These are phyloP conservation scores for Halesus radiatus DNA, from an alignment of 1,140 invertebrate species.

Conservation along the genomic window DNA sequence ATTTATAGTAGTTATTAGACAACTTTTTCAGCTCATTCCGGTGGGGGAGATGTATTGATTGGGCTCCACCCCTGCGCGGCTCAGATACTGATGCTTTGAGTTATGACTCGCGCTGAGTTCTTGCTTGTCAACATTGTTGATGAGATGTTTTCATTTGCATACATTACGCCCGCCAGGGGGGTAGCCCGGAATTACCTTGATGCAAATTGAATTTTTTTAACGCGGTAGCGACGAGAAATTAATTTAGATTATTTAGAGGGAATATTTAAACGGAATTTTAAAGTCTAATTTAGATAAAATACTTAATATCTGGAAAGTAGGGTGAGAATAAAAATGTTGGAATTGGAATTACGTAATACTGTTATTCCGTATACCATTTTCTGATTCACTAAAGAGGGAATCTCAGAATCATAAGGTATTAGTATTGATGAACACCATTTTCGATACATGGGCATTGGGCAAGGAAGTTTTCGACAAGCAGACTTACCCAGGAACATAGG, in stretches of 20 bases:
- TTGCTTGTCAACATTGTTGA: slow-evolving; percentile 45
- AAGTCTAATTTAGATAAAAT: not conserved
- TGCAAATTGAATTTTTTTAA: slow-evolving; percentile 35
- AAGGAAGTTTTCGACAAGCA: no score
- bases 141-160: slow-evolving; percentile 49
- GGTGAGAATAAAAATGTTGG: no score
- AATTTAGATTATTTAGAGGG: slow-evolving; percentile 16
- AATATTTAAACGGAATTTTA: not conserved
- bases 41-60: slow-evolving; percentile 37
- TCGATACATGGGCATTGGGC: no score
- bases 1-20: slow-evolving; percentile 53
- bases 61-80: not conserved
- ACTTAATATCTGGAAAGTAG: no score
- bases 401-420: no score
- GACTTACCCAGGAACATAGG: no score
- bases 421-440: no score
- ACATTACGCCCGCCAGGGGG: slow-evolving; percentile 25
- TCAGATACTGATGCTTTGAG: slow-evolving; percentile 17
- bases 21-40: slow-evolving; percentile 46
- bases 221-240: not conserved
- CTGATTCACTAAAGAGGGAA: no score
- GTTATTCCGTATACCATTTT: no score
- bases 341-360: no score
- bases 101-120: slow-evolving; percentile 43
- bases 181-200: slow-evolving; percentile 9